Conservation (phyloP, 2,113 vertebrate genomes). For the Solenodon paradoxus region DNA sequence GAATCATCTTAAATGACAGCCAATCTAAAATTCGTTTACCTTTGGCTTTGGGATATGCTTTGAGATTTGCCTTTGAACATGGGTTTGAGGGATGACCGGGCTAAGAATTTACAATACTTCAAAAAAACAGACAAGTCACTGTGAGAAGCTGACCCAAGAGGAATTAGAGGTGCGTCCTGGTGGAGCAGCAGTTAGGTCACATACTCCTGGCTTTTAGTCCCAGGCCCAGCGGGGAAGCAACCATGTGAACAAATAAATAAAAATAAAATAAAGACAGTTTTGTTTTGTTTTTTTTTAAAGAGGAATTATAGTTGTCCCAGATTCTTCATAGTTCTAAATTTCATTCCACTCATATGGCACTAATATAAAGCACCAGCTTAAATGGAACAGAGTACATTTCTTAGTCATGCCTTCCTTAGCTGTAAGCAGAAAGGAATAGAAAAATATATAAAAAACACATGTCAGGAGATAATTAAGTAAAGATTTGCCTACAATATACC, state of each 20-base stretch:
- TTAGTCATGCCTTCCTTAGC: background rate
- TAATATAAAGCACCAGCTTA: background rate
- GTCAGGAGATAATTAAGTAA: background rate
- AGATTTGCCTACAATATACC: background rate
- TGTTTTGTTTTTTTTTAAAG: too few species aligned
- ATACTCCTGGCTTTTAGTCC: too few species aligned
- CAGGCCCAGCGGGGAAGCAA: too few species aligned
- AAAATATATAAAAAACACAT: background rate
- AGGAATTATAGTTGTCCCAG: background rate
- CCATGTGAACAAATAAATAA: too few species aligned
- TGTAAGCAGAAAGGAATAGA: background rate
- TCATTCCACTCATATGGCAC: background rate
- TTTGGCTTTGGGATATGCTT: constrained; percentile 22
- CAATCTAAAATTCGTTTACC: background rate
- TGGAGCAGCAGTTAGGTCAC: too few species aligned
- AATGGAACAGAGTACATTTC: background rate
- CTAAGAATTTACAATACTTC: constrained; percentile 14
- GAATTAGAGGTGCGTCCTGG: too few species aligned
- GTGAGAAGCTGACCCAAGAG: background rate
- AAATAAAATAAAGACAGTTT: too few species aligned
- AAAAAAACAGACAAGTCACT: constrained; percentile 7
- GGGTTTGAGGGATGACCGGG: constrained; percentile 1
- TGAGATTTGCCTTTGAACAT: constrained; percentile 25
- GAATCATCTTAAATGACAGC: background rate
- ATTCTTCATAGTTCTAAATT: background rate